These are phyloP conservation scores for Dryadula phaetusa DNA, from an alignment of 2,888 invertebrate genomes.

Conservation along the genomic window DNA sequence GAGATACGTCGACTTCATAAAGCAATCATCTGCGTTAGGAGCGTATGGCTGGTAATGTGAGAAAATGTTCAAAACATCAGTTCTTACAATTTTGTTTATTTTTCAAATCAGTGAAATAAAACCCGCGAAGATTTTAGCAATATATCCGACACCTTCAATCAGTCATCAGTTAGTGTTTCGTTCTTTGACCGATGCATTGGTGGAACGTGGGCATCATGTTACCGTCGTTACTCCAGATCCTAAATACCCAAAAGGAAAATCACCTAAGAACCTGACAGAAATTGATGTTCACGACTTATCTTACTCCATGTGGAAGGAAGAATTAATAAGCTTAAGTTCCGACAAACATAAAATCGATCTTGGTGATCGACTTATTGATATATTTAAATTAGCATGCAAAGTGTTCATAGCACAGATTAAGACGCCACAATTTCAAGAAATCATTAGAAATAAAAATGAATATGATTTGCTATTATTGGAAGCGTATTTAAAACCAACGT, in stretches of 20 bases:
- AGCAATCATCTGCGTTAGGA: neutral
- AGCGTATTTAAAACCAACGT: constrained; percentile 46
- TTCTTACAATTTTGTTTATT: neutral
- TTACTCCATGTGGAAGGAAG: constrained; percentile 43
- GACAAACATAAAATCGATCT: constrained; percentile 36
- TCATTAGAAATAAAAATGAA: constrained; percentile 47
- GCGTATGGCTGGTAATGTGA: neutral
- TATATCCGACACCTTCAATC: constrained; percentile 59
- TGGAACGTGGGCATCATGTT: constrained; percentile 61
- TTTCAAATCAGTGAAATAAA: neutral
- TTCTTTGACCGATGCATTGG: constrained; percentile 56
- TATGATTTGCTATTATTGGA: constrained; percentile 58
- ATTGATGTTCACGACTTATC: constrained; percentile 54
- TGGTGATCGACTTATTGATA: constrained; percentile 35
- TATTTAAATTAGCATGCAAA: constrained; percentile 21
- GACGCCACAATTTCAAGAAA: constrained; percentile 47
- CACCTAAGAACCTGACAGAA: constrained; percentile 56
- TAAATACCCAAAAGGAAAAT: constrained; percentile 41
- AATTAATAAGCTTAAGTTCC: constrained; percentile 27
- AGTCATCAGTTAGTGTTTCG: constrained; percentile 61
- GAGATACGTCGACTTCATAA: neutral
- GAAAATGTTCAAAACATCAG: constrained; percentile 15
- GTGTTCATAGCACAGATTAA: constrained; percentile 48
- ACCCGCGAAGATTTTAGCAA: constrained; percentile 57
- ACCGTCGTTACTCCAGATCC: constrained; percentile 59